Conservation (phyloP, 92 coral and sea anemone species). For the Phenganax stokvisi region DNA sequence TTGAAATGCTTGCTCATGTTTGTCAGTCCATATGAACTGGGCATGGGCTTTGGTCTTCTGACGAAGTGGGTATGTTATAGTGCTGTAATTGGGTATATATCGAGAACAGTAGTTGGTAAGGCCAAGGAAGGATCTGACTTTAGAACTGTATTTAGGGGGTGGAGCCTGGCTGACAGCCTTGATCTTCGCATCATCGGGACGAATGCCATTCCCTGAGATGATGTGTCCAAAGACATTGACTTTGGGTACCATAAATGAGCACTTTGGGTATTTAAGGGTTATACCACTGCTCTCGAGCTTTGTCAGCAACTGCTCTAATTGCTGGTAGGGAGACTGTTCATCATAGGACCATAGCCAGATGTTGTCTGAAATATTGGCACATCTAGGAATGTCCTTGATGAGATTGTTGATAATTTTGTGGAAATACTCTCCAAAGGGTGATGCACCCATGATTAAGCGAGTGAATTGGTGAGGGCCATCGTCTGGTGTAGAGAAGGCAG, state of each 20-base stretch:
- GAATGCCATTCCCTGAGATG: slow-evolving; percentile 34
- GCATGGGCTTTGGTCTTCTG: slow-evolving; percentile 52
- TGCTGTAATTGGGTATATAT: slow-evolving; percentile 41
- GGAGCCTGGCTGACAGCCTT: slow-evolving; percentile 46
- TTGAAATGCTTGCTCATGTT: too few species aligned
- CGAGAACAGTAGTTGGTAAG: too few species aligned
- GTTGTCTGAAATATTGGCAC: slow-evolving; percentile 39
- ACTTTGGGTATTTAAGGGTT: slow-evolving; percentile 14
- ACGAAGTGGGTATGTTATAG: too few species aligned
- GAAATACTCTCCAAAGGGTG: slow-evolving; percentile 47
- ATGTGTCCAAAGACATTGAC: slow-evolving; percentile 55
- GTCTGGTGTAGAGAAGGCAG: slow-evolving; percentile 34
- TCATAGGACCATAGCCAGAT: slow-evolving; percentile 41
- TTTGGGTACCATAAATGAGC: slow-evolving; percentile 31
- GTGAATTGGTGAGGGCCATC: slow-evolving; percentile 41
- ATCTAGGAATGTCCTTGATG: slow-evolving; percentile 16
- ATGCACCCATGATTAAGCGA: slow-evolving; percentile 34
- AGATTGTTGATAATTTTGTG: slow-evolving; percentile 36
- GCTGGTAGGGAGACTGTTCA: too few species aligned
- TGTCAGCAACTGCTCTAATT: too few species aligned
- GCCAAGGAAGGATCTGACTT: too few species aligned
- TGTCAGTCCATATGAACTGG: too few species aligned
- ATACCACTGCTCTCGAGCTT: too few species aligned
- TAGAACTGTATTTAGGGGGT: slow-evolving; percentile 40
- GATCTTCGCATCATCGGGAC: slow-evolving; percentile 32